Evolutionary conservation across 2,888 invertebrate species (phyloP).

Genomic region (Platycheirus rosarum): DNA sequence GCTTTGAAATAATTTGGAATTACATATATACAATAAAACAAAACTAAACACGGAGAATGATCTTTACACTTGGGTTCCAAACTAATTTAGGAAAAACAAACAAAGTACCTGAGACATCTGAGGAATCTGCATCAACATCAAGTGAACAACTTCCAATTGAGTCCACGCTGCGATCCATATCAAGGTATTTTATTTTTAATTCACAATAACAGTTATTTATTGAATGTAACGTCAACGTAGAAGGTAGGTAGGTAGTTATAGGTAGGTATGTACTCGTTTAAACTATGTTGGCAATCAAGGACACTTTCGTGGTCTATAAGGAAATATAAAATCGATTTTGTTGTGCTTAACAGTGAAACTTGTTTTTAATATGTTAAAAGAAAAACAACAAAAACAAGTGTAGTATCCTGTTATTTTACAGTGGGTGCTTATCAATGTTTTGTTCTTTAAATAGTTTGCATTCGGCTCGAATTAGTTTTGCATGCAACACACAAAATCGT

Average conservation of each 20-base stretch:
- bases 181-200: conserved; percentile 14
- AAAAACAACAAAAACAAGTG: conserved; percentile 44
- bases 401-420: conserved; percentile 41
- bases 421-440: conserved; percentile 6
- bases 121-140: conserved; percentile 90
- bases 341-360: neutral
- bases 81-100: conserved; percentile 31
- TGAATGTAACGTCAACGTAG: conserved; percentile 6
- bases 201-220: conserved; percentile 24
- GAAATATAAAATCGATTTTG: conserved; percentile 58
- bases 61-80: no score
- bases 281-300: conserved; percentile 28
- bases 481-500: conserved; percentile 57
- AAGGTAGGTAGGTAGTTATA: neutral
- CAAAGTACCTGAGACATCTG: conserved; percentile 88
- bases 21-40: no score
- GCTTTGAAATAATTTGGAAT: no score
- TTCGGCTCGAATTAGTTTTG: conserved; percentile 29
- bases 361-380: conserved; percentile 11
- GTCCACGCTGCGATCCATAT: conserved; percentile 90
- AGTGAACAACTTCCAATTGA: conserved; percentile 94
- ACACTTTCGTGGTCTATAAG: conserved; percentile 63
- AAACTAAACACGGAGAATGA: no score
- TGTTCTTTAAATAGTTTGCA: conserved; percentile 1
- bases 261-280: no score